Conservation (phyloP, 2,888 invertebrate genomes). For the Drosophila ochracea region DNA sequence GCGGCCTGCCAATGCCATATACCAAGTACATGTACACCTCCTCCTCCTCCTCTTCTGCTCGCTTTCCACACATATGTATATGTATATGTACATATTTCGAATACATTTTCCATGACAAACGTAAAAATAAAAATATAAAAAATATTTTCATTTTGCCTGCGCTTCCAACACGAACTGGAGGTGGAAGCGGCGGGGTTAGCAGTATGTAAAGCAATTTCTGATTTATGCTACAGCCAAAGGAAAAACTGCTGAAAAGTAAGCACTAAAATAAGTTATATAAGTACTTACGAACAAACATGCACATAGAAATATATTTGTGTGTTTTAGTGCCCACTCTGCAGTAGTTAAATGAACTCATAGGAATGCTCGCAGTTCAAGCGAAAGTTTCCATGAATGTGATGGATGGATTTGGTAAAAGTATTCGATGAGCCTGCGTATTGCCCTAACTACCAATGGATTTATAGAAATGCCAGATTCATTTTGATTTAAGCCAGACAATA, state of each 20-base stretch:
- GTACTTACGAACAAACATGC: slow-evolving; percentile 18
- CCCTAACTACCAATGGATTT: slow-evolving; percentile 21
- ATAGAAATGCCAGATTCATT: slow-evolving; percentile 22
- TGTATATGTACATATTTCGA: slow-evolving; percentile 21
- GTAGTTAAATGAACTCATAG: slow-evolving; percentile 31
- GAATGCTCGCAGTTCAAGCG: slow-evolving; percentile 22
- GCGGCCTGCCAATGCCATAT: slow-evolving; percentile 55
- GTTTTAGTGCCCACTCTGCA: not conserved
- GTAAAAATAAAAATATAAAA: slow-evolving; percentile 10
- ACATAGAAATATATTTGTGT: not conserved
- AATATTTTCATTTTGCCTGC: slow-evolving; percentile 23
- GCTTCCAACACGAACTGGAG: not conserved
- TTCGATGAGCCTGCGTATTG: not conserved
- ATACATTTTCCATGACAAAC: slow-evolving; percentile 40
- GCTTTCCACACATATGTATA: not conserved
- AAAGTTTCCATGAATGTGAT: slow-evolving; percentile 22
- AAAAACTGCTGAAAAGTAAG: slow-evolving; percentile 45
- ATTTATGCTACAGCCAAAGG: slow-evolving; percentile 51
- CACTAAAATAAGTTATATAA: slow-evolving; percentile 63
- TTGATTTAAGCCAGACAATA: not conserved
- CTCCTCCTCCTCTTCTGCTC: not conserved
- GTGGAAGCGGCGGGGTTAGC: not conserved
- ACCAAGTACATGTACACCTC: slow-evolving; percentile 18
- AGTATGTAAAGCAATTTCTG: slow-evolving; percentile 42
- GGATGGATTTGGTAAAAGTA: slow-evolving; percentile 14